phyloP scores from a whole-genome alignment of 2,113 vertebrate genomes.

The Cygnus buccinator region DNA sequence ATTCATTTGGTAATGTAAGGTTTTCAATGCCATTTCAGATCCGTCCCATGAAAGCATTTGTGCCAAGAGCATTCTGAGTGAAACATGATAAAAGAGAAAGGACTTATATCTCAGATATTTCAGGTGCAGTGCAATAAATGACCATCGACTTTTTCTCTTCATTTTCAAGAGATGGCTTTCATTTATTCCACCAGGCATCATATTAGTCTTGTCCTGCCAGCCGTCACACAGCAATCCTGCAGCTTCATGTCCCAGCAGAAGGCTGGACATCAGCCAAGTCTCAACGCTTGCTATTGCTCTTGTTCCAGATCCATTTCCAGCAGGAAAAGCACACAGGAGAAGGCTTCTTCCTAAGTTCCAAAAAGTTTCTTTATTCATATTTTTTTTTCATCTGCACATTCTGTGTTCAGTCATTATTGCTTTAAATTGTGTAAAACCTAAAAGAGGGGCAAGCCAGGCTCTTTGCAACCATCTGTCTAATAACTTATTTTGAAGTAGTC shows the following conservation, averaged over 20 bases:
- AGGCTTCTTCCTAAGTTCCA: background rate
- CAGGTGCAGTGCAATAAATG: background rate
- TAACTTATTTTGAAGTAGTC: constrained; percentile 3
- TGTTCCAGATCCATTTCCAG: background rate
- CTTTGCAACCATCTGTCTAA: background rate
- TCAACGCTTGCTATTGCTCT: background rate
- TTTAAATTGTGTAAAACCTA: background rate
- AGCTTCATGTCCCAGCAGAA: background rate
- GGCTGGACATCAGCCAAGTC: background rate
- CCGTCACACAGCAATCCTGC: background rate
- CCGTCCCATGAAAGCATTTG: background rate
- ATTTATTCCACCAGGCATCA: background rate
- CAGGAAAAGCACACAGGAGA: background rate
- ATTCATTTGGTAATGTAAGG: background rate
- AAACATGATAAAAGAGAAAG: background rate
- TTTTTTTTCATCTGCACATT: background rate
- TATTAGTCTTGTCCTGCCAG: background rate
- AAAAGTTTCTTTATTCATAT: background rate
- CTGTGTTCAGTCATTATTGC: background rate
- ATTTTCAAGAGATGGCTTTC: background rate
- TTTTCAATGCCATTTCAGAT: background rate
- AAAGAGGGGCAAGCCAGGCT: background rate
- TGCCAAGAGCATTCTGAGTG: background rate
- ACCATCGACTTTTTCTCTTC: background rate
- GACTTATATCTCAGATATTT: background rate